Evolutionary conservation across 1,140 invertebrate species (phyloP).

Genomic region (Bathynomus jamesi): DNA sequence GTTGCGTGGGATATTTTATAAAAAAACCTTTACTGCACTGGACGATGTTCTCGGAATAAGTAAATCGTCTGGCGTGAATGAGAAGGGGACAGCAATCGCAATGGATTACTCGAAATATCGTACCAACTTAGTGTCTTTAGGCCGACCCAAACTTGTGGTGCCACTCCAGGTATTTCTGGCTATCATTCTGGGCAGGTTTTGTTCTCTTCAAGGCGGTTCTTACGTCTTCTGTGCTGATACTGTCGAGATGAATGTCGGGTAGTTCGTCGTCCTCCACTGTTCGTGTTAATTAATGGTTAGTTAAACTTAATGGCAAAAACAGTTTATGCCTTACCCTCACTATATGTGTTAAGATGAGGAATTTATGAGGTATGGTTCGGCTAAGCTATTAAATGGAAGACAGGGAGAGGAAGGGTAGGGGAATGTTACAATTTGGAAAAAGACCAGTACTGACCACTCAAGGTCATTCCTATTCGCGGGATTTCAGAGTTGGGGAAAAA

Average conservation of each 20-base stretch:
- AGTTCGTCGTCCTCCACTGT: slow-evolving; percentile 42
- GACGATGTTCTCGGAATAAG: too few species aligned
- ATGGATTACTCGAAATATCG: too few species aligned
- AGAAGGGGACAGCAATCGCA: too few species aligned
- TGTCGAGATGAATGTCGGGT: slow-evolving; percentile 44
- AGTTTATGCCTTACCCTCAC: slow-evolving; percentile 3
- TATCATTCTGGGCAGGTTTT: slow-evolving; percentile 47
- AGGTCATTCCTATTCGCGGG: too few species aligned
- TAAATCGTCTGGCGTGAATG: too few species aligned
- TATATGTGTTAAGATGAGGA: slow-evolving; percentile 1
- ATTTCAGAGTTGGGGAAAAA: too few species aligned
- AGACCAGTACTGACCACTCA: background rate
- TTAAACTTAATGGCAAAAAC: slow-evolving; percentile 22
- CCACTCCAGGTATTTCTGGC: slow-evolving; percentile 47
- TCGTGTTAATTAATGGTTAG: slow-evolving; percentile 15
- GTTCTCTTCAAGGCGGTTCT: slow-evolving; percentile 45
- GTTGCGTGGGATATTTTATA: too few species aligned
- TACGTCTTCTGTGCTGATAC: slow-evolving; percentile 48
- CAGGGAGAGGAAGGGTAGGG: background rate
- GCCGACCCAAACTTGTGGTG: slow-evolving; percentile 49
- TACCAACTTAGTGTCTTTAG: too few species aligned
- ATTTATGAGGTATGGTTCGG: background rate
- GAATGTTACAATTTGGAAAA: background rate
- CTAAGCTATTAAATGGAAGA: background rate
- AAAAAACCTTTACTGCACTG: too few species aligned